Conservation (phyloP, 2,888 invertebrate genomes). For the Sphaeridia pumilis region DNA sequence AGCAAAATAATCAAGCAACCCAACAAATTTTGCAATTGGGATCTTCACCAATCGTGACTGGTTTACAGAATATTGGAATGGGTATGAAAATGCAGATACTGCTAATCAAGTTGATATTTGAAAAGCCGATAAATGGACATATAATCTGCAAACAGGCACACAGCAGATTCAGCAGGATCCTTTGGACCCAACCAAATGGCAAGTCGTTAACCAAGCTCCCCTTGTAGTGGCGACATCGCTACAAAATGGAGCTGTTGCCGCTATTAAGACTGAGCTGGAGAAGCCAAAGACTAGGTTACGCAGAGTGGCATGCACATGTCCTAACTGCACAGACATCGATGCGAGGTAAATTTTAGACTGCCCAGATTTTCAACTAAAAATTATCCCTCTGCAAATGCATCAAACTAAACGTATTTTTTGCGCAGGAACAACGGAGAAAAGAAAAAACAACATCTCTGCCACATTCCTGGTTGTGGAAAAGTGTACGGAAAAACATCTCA, state of each 20-base stretch:
- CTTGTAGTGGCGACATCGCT: constrained; percentile 43
- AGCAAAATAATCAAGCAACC: constrained; percentile 19
- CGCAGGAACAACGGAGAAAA: constrained; percentile 34
- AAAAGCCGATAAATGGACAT: neutral
- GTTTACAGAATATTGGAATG: constrained; percentile 19
- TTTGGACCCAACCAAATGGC: constrained; percentile 73
- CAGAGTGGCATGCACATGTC: constrained; percentile 92
- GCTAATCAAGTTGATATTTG: neutral
- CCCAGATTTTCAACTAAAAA: neutral
- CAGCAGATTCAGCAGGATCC: constrained; percentile 72
- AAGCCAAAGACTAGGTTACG: constrained; percentile 52
- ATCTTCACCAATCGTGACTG: constrained; percentile 21
- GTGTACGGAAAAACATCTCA: constrained; percentile 87
- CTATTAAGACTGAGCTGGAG: constrained; percentile 35
- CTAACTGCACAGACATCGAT: constrained; percentile 74
- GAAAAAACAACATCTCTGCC: constrained; percentile 88
- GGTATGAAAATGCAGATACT: neutral
- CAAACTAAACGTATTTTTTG: too few relatives aligned
- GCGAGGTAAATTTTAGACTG: constrained; percentile 22
- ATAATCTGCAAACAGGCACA: constrained; percentile 20
- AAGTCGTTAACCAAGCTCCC: constrained; percentile 41
- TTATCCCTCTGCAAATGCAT: too few relatives aligned
- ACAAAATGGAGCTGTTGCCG: constrained; percentile 32
- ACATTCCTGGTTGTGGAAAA: constrained; percentile 81
- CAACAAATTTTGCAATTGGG: constrained; percentile 37